These are phyloP conservation scores for Sylvilagus bachmani DNA, from an alignment of 2,113 vertebrate species.

Conservation along the genomic window DNA sequence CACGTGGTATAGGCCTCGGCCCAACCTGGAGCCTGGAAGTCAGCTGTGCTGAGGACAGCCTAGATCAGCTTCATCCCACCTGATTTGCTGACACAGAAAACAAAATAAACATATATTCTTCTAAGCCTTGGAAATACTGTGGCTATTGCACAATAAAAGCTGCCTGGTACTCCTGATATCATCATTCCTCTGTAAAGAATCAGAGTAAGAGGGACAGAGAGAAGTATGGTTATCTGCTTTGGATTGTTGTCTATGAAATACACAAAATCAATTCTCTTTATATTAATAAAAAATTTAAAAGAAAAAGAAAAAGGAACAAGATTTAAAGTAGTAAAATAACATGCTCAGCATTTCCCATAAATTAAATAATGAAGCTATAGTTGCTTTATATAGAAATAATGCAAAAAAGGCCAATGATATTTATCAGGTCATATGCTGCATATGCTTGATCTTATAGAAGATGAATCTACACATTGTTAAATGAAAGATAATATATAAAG, in stretches of 20 bases:
- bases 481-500: conserved; percentile 71
- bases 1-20: neutral
- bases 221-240: no score
- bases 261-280: no score
- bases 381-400: neutral
- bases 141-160: conserved; percentile 11
- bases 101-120: neutral
- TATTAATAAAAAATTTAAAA: no score
- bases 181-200: conserved; percentile 49
- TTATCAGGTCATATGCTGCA: neutral
- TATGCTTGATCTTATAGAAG: conserved; percentile 12
- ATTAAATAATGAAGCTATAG: conserved; percentile 40
- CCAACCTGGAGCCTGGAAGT: neutral
- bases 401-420: neutral
- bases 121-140: neutral
- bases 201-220: neutral
- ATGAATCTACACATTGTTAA: conserved; percentile 58
- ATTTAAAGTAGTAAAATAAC: neutral
- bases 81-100: neutral
- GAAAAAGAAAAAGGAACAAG: no score
- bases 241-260: no score
- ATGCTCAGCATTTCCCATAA: conserved; percentile 40
- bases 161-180: neutral
- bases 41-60: neutral
- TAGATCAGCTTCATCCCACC: neutral